Evolutionary conservation across 2,888 invertebrate species (phyloP).

Genomic region (Mylabris sibirica): DNA sequence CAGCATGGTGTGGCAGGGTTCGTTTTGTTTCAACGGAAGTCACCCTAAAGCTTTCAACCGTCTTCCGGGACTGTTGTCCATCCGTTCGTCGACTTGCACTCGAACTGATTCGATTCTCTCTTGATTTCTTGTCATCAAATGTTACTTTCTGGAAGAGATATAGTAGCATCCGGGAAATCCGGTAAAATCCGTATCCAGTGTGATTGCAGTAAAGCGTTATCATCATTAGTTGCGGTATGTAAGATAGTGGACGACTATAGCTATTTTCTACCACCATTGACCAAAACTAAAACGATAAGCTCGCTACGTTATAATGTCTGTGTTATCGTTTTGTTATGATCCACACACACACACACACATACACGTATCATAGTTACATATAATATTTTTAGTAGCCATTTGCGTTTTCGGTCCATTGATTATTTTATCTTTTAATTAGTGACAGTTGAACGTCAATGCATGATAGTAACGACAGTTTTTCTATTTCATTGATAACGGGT

Average conservation of each 20-base stretch:
- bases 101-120: not conserved
- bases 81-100: slow-evolving; percentile 7
- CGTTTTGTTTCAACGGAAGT: not conserved
- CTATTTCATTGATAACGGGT: not conserved
- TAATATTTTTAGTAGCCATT: not conserved
- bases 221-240: not conserved
- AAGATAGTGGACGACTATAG: not conserved
- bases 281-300: slow-evolving; percentile 7
- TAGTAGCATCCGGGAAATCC: slow-evolving; percentile 7
- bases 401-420: not conserved
- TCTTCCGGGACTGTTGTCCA: not conserved
- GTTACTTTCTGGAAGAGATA: slow-evolving; percentile 2
- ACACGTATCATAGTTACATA: not conserved
- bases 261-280: not conserved
- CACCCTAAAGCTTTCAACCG: not conserved
- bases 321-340: not conserved
- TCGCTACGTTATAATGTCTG: not conserved
- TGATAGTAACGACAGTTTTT: not conserved
- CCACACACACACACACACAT: not conserved
- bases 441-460: not conserved
- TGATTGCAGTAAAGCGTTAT: slow-evolving; percentile 1
- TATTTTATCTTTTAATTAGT: slow-evolving; percentile 8
- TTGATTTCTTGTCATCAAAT: not conserved
- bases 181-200: not conserved
- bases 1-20: not conserved